Conservation (phyloP, 1,140 invertebrate species). For the Batillaria attramentaria region DNA sequence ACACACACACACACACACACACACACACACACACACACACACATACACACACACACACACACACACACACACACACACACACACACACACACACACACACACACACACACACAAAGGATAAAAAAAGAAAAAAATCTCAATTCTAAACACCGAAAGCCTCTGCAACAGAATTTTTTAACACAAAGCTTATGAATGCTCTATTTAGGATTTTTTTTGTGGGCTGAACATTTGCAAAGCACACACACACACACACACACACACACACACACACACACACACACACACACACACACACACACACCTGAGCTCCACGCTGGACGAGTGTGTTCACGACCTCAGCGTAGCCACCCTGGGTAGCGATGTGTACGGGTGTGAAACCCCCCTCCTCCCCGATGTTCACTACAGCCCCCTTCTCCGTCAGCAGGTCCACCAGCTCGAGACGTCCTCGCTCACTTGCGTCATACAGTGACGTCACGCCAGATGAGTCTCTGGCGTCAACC, state of each 20-base stretch:
- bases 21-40: background rate
- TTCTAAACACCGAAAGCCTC: background rate
- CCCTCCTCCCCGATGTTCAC: no score
- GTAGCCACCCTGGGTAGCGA: no score
- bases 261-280: slow-evolving; percentile 10
- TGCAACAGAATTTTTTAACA: background rate
- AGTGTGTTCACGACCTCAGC: background rate
- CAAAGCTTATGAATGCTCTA: background rate
- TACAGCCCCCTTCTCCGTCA: no score
- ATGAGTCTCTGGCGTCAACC: no score
- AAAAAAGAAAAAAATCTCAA: background rate
- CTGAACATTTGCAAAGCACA: background rate
- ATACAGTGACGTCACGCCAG: background rate
- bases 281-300: slow-evolving; percentile 1
- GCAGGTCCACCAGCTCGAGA: background rate
- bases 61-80: background rate
- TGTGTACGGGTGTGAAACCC: no score
- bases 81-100: background rate
- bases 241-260: background rate
- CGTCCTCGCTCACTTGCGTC: background rate
- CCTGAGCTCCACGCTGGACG: background rate
- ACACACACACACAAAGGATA: background rate
- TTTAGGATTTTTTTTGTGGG: background rate
- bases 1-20: background rate
- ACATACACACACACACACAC: background rate